phyloP scores from a whole-genome alignment of 2,113 vertebrate species.

The Scophthalmus maximus region DNA sequence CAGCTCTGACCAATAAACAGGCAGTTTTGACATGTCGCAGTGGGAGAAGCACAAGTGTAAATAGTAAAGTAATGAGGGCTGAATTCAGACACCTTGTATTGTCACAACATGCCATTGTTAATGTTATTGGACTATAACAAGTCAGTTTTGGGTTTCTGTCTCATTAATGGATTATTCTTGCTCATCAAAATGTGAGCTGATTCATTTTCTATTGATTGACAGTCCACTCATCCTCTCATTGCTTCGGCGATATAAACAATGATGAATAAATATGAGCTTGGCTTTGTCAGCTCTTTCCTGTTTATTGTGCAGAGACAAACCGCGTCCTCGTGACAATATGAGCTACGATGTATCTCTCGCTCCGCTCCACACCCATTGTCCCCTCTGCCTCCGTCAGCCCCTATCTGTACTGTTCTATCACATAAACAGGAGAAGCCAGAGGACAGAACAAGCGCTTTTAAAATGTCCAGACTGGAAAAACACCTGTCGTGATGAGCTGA shows the following conservation, averaged over 20 bases:
- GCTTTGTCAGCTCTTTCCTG: not conserved
- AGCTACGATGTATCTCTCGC: slow-evolving; percentile 2
- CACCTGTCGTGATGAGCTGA: slow-evolving; percentile 49
- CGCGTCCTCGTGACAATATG: not conserved
- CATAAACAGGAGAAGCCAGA: slow-evolving; percentile 11
- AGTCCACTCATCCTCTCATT: slow-evolving; percentile 1
- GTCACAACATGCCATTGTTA: not conserved
- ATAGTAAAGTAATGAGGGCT: too few species aligned
- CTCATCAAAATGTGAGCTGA: not conserved
- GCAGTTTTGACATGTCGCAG: too few species aligned
- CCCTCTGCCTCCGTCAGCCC: slow-evolving; percentile 2
- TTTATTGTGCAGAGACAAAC: not conserved
- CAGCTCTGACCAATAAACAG: not conserved
- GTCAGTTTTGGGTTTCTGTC: not conserved
- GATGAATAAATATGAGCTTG: not conserved
- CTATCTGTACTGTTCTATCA: slow-evolving; percentile 12
- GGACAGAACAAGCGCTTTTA: slow-evolving; percentile 19
- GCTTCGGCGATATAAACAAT: not conserved
- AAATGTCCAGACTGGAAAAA: slow-evolving; percentile 36
- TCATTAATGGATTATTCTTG: not conserved
- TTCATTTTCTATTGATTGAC: not conserved
- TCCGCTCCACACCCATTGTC: not conserved
- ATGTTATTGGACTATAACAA: not conserved
- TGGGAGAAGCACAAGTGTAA: too few species aligned
- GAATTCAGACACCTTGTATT: not conserved